These are phyloP conservation scores for Hydrolagus colliei DNA, from an alignment of 2,797 vertebrate species.

Conservation along the genomic window DNA sequence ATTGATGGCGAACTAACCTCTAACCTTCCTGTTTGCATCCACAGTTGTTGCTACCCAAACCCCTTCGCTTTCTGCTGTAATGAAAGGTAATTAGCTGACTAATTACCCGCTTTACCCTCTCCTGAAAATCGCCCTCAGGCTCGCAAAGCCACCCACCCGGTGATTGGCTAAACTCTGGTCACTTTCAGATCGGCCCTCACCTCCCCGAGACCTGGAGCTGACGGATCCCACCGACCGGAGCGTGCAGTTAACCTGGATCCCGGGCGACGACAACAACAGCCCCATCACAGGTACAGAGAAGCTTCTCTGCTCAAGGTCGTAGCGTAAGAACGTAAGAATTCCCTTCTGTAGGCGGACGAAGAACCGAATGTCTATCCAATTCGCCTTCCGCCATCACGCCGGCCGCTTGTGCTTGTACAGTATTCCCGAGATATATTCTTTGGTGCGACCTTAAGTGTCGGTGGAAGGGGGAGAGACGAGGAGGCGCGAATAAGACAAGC, in stretches of 20 bases:
- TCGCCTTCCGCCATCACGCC: too few species aligned
- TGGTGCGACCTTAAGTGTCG: too few species aligned
- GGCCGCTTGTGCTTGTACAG: too few species aligned
- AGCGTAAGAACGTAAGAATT: too few species aligned
- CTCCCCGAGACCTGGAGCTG: conserved; percentile 81
- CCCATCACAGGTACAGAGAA: conserved; percentile 70
- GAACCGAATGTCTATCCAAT: too few species aligned
- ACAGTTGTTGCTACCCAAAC: conserved; percentile 14
- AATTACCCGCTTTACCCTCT: neutral
- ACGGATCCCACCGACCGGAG: conserved; percentile 76
- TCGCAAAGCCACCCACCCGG: too few species aligned
- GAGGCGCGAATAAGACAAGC: too few species aligned
- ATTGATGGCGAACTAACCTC: conserved; percentile 23
- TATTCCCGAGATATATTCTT: too few species aligned
- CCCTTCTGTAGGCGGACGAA: too few species aligned
- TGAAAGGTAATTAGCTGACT: conserved; percentile 28
- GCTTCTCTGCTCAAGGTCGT: neutral
- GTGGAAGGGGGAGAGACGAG: too few species aligned
- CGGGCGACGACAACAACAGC: conserved; percentile 81
- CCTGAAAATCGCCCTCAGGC: too few species aligned
- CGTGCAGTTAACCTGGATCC: conserved; percentile 85
- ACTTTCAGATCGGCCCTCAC: conserved; percentile 72
- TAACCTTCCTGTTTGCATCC: neutral
- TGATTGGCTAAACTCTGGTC: neutral
- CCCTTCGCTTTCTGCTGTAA: conserved; percentile 22